Conservation (phyloP, 2,888 invertebrate genomes). For the Drosophila helvetica region DNA sequence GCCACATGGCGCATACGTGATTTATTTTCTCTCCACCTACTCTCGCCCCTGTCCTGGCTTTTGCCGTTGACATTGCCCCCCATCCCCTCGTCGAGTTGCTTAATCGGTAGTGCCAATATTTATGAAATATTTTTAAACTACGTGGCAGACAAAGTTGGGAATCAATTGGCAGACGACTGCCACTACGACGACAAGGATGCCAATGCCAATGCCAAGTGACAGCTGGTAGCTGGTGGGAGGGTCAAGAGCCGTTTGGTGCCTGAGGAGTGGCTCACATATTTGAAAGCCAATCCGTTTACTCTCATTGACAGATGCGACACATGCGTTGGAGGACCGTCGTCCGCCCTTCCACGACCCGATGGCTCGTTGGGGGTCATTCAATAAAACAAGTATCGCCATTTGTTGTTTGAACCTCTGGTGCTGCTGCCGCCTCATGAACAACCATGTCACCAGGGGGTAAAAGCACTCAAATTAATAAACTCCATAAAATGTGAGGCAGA, state of each 20-base stretch:
- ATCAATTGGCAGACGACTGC: conserved; percentile 64
- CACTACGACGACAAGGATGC: not conserved
- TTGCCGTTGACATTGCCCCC: not conserved
- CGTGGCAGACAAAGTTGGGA: conserved; percentile 65
- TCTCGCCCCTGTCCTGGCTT: not conserved
- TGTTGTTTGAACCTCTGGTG: conserved; percentile 37
- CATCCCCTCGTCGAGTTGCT: conserved; percentile 18
- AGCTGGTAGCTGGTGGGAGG: conserved; percentile 18
- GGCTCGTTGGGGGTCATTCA: conserved; percentile 51
- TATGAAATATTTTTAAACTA: conserved; percentile 76
- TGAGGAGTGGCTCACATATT: conserved; percentile 30
- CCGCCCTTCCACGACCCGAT: not conserved
- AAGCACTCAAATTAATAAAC: conserved; percentile 83
- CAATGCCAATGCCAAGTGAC: conserved; percentile 13
- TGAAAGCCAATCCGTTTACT: conserved; percentile 78
- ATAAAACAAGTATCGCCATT: conserved; percentile 73
- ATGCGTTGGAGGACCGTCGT: conserved; percentile 56
- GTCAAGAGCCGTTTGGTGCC: not conserved
- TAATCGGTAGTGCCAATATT: conserved; percentile 74
- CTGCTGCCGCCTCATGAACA: conserved; percentile 12
- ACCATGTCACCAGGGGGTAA: conserved; percentile 69
- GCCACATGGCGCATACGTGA: conserved; percentile 68
- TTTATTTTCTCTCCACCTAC: conserved; percentile 47
- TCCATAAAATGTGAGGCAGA: conserved; percentile 82
- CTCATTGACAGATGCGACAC: conserved; percentile 77